Evolutionary conservation across 2,113 vertebrate species (phyloP), one percentile per base, ranked within the genome.

Genomic region (Mus musculus): DNA sequence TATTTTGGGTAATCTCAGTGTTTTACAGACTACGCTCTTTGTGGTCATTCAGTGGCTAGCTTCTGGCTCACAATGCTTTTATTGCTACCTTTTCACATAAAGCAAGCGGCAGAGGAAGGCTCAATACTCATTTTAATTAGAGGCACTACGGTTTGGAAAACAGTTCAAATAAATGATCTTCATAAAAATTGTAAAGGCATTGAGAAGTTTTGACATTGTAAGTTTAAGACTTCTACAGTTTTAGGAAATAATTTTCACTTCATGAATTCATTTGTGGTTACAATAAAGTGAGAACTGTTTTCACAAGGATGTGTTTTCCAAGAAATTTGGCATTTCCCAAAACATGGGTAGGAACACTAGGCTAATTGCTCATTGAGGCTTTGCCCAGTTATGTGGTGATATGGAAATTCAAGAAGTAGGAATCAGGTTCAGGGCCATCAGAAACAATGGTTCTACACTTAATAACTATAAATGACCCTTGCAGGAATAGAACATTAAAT

Each of bases 41-140:
- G 46, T 59, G 49, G 76, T 36, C 76, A 56, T 80, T 93, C 77
- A 75, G 69, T 73, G 49, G 49, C 63, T 78, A 67, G 20, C 11
- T 82, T 94, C 59, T 80, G 63, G 11, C 28, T 91, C 93, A 56
- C 63, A 26, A 54, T 82, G 67, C 17, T 82, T 94, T 96, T 77
- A 94, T 90, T 86, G 82, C 30, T 54, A 95, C 49, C 72, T 96
- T 80, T 42, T 56, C 72, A 76, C 30, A 76, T 73, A 89, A 95
- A 95, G 42, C 39, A 71, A 94, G 86, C 1, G 59, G 26, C 20
- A 87, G 56, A 95, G 67, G 39, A 85, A 96, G 81, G n/a, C 61
- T 84, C 89, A 96, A 39, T 78, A 89, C 67, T 71, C 11, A 78
- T 78, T 89, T 96, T 91, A 94, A 95, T 95, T 91, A 93, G 87